Evolutionary conservation across 1,140 invertebrate species (phyloP).

Genomic region (Xylocopa sonorina): DNA sequence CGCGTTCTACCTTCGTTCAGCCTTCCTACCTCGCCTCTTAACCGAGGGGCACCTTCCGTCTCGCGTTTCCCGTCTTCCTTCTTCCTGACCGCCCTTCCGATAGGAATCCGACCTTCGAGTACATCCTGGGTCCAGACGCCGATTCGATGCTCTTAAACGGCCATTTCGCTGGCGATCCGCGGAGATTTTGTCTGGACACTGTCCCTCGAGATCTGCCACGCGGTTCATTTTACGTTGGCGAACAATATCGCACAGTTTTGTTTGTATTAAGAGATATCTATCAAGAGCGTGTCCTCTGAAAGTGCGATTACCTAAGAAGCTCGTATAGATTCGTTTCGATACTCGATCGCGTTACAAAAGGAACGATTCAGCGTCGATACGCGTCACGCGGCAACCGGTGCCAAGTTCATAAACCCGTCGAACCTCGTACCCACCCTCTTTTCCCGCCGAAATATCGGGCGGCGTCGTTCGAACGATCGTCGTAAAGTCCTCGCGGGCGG

Average conservation of each 20-base stretch:
- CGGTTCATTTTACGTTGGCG: not conserved
- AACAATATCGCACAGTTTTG: not conserved
- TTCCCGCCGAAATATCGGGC: not conserved
- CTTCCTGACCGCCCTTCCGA: slow-evolving; percentile 38
- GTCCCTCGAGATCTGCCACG: slow-evolving; percentile 35
- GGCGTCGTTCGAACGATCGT: not conserved
- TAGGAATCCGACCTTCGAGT: slow-evolving; percentile 55
- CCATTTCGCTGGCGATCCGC: slow-evolving; percentile 61
- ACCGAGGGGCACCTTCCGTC: not conserved
- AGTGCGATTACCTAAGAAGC: no score
- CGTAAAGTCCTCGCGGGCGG: not conserved
- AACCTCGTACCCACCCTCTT: no score
- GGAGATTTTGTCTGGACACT: slow-evolving; percentile 23
- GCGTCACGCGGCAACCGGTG: not conserved
- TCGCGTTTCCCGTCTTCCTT: slow-evolving; percentile 27
- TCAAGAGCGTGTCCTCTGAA: no score
- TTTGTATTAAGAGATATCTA: no score
- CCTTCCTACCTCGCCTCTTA: slow-evolving; percentile 44
- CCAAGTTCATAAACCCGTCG: slow-evolving; percentile 2
- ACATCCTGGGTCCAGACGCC: slow-evolving; percentile 54
- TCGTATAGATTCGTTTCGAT: not conserved
- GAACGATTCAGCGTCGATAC: not conserved
- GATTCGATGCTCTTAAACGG: slow-evolving; percentile 62
- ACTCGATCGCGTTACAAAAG: not conserved
- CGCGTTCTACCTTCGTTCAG: slow-evolving; percentile 19